A percentile compares a stretch with the other conserved stretches of the same genome.
phyloP scores from a whole-genome alignment of 2,113 vertebrate species.

The Caranx ignobilis region DNA sequence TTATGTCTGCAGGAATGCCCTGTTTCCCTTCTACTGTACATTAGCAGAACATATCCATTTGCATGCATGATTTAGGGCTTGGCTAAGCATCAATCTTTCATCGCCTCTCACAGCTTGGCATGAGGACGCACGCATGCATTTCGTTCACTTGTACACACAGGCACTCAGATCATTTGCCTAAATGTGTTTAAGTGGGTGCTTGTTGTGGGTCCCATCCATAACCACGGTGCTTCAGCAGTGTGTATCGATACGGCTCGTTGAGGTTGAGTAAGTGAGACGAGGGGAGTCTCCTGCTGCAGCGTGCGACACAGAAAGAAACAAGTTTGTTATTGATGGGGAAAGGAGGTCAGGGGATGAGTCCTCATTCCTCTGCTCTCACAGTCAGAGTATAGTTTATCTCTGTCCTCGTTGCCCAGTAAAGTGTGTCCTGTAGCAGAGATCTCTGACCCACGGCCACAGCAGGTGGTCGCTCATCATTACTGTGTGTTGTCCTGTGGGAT shows the following conservation, averaged over 20 bases:
- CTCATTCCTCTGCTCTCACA: background rate
- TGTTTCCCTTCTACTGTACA: slow-evolving; percentile 20
- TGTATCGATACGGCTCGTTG: slow-evolving; percentile 23
- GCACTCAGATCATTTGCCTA: slow-evolving; percentile 32
- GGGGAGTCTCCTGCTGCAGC: background rate
- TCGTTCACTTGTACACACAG: background rate
- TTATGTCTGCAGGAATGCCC: background rate
- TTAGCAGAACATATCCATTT: slow-evolving; percentile 58
- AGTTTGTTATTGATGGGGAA: background rate
- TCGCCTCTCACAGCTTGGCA: slow-evolving; percentile 23
- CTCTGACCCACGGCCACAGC: background rate
- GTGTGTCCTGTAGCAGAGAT: too few relatives aligned
- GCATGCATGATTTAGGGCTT: slow-evolving; percentile 70
- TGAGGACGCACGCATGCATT: slow-evolving; percentile 29
- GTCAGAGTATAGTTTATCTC: background rate
- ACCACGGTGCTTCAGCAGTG: background rate
- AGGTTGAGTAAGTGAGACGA: slow-evolving; percentile 25
- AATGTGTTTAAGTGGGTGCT: slow-evolving; percentile 52
- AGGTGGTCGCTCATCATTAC: slow-evolving; percentile 2
- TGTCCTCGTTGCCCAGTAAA: too few relatives aligned
- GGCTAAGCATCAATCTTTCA: slow-evolving; percentile 68
- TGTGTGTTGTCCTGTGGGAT: slow-evolving; percentile 2
- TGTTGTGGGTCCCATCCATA: slow-evolving; percentile 27
- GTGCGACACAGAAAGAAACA: background rate
- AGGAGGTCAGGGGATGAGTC: background rate